A percentile compares a stretch with the other conserved stretches of the same genome.
These are phyloP conservation scores for Neodon shergylaensis DNA, from an alignment of 2,113 vertebrate genomes.

Conservation along the genomic window DNA sequence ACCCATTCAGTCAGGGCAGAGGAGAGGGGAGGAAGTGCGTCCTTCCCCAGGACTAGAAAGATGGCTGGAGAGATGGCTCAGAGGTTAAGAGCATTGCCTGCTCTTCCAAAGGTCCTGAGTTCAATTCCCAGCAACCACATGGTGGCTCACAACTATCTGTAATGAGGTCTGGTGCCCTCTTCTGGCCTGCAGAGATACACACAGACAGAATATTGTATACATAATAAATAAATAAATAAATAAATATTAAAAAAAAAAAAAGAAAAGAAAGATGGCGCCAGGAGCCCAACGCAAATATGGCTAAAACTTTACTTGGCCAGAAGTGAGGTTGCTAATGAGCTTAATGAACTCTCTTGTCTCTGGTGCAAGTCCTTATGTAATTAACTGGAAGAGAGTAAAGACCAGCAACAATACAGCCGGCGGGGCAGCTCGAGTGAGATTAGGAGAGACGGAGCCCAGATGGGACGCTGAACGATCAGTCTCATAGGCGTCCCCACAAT, in stretches of 20 bases:
- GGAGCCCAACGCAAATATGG: background rate
- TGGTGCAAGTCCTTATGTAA: background rate
- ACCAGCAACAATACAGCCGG: accelerated
- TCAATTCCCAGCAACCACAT: no score
- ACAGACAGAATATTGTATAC: no score
- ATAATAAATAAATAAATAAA: no score
- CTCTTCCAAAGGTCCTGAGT: no score
- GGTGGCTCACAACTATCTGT: no score
- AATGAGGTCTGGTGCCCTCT: no score
- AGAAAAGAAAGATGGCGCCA: background rate
- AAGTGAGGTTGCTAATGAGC: background rate
- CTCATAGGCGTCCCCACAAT: background rate
- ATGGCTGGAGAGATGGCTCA: no score
- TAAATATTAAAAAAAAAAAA: no score
- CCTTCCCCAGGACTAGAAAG: background rate
- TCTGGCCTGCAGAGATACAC: no score
- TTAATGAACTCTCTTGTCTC: background rate
- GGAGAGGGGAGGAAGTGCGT: accelerated
- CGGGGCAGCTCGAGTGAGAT: accelerated
- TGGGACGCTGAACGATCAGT: background rate
- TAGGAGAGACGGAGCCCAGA: accelerated
- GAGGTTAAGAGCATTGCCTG: no score
- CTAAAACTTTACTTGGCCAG: background rate
- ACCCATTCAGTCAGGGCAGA: background rate
- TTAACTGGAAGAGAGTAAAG: background rate